Base-by-base conservation (phyloP, 1,140 invertebrate species). In the Samia ricini region DNA sequence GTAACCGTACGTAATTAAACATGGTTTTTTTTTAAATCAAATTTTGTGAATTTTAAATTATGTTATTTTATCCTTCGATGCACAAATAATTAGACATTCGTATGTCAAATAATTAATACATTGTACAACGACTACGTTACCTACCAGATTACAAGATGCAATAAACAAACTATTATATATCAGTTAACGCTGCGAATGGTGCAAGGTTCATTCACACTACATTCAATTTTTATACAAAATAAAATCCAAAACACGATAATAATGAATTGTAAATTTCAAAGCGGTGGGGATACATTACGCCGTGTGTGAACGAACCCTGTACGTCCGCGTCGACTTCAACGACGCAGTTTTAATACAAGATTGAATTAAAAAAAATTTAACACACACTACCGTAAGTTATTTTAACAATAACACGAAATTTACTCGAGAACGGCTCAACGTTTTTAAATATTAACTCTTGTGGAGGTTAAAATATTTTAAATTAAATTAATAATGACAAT, bases 71-170 rank as follows among this genome's bases (percentile, higher is more conserved):
- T 24, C 12, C 21, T 55, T 22, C 52, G 24, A 24, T 55, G 24
- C 52, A 55, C 22, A 24, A 55, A 42, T 2, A 54, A 54, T 21
- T 54, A 24, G 19, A n/a, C 21, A 54, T 18, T 7, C 33, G 10
- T 23, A 18, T 54, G 51, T 23, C 21, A 54, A 8, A 19, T 52
- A 26, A 26, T 26, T n/a, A 54, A 54, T 2, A 54, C 21, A 54
- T 23, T 10, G 21, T 54, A 54, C 51, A 54, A 54, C 51, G 24
- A 55, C 24, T 55, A 55, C 10, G n/a, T 55, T 15, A 22, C 48
- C 50, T 52, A 52, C 19, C 12, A 12, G 52, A 55, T 24, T 55
- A 15, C 52, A 12, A n/a, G n/a, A n/a, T n/a, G n/a, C 8, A 55
- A 24, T 55, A 24, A 22, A 12, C 10, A 20, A 2, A 22, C 50